A percentile compares a stretch with the other conserved stretches of the same genome.
Conservation (phyloP, 2,888 invertebrate species). For the Priocnemis perturbator region DNA sequence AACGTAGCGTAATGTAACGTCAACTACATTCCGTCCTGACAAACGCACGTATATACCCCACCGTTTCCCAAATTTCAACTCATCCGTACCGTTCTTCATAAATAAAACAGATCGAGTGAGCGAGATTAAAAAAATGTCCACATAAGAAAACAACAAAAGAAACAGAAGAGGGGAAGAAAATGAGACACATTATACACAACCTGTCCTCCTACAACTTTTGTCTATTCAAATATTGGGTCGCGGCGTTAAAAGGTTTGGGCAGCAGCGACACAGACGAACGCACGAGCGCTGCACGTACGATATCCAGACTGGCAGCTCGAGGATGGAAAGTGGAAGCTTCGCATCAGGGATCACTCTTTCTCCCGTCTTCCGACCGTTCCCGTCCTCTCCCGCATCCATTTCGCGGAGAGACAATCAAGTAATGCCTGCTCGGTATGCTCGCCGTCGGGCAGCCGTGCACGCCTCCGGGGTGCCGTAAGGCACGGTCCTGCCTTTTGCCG, state of each 20-base stretch:
- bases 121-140: too few species aligned
- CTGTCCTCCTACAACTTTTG: too few species aligned
- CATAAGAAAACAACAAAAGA: too few species aligned
- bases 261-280: too few species aligned
- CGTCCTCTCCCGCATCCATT: background rate
- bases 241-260: too few species aligned
- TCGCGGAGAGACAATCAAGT: constrained; percentile 70
- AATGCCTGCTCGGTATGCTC: constrained; percentile 74
- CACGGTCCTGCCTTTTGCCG: constrained; percentile 39
- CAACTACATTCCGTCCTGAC: background rate
- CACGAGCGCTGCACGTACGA: constrained; percentile 24
- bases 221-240: too few species aligned
- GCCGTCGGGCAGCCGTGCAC: constrained; percentile 42
- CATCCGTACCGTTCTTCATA: too few species aligned
- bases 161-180: too few species aligned
- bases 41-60: constrained; percentile 22
- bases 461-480: constrained; percentile 71
- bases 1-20: constrained; percentile 29
- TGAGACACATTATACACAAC: too few species aligned
- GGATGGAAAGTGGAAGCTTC: constrained; percentile 12
- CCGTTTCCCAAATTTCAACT: too few species aligned
- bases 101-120: too few species aligned
- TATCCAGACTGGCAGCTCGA: constrained; percentile 30
- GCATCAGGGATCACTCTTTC: background rate
- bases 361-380: background rate